Evolutionary conservation across 2,888 invertebrate genomes (phyloP).

Genomic region (Diachrysia chrysitis): DNA sequence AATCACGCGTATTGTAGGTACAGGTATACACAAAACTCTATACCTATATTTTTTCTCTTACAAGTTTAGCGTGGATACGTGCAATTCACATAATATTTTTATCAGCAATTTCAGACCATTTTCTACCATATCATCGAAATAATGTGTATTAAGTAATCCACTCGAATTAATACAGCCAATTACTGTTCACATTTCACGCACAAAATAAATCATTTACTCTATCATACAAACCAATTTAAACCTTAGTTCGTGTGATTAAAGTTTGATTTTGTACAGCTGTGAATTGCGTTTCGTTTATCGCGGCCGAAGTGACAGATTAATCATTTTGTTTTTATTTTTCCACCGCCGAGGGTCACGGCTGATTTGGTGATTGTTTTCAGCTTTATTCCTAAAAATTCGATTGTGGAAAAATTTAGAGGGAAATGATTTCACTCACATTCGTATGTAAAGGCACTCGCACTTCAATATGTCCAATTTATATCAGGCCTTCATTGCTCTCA

Average conservation of each 20-base stretch:
- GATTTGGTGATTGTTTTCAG: slow-evolving; percentile 42
- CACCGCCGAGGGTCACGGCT: slow-evolving; percentile 45
- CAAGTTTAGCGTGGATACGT: slow-evolving; percentile 20
- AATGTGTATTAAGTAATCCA: slow-evolving; percentile 47
- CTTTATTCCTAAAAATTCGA: slow-evolving; percentile 26
- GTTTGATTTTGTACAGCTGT: slow-evolving; percentile 25
- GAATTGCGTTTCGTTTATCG: slow-evolving; percentile 55
- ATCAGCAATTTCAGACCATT: slow-evolving; percentile 37
- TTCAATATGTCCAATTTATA: no score
- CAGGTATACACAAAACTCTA: neutral
- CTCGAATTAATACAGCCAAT: slow-evolving; percentile 54
- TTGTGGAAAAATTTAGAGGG: slow-evolving; percentile 13
- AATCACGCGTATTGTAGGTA: neutral
- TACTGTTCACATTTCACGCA: slow-evolving; percentile 52
- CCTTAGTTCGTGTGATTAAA: slow-evolving; percentile 34
- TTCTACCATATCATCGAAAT: slow-evolving; percentile 37
- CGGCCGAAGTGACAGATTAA: slow-evolving; percentile 54
- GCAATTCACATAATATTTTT: slow-evolving; percentile 28
- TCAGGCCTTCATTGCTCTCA: no score
- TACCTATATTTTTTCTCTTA: neutral
- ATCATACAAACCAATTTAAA: slow-evolving; percentile 33
- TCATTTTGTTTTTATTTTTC: slow-evolving; percentile 48
- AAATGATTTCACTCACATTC: neutral
- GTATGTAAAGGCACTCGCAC: neutral
- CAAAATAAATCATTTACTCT: slow-evolving; percentile 46